phyloP scores from a whole-genome alignment of 2,113 vertebrate genomes.

The Hippopotamus amphibius region DNA sequence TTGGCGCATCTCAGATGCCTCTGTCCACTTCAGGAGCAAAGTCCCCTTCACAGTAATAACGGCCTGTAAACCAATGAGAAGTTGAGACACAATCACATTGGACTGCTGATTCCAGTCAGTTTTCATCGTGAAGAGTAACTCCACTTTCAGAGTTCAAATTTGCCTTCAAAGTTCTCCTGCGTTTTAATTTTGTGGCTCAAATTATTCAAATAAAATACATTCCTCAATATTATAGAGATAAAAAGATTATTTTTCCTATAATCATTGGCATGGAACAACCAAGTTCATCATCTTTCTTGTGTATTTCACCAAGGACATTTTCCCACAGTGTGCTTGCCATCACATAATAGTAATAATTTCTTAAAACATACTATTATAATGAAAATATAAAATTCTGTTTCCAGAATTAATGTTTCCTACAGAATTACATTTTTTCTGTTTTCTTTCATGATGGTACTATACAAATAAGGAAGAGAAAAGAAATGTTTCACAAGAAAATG shows the following conservation, averaged over 20 bases:
- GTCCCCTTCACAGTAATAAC: neutral
- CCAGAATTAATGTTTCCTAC: neutral
- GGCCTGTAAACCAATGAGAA: neutral
- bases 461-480: conserved; percentile 26
- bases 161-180: neutral
- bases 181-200: neutral
- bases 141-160: conserved; percentile 34
- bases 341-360: neutral
- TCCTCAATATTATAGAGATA: neutral
- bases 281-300: neutral
- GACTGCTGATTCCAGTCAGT: neutral
- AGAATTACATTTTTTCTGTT: neutral
- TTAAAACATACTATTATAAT: neutral
- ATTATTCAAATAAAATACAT: conserved; percentile 54
- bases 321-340: neutral
- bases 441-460: neutral
- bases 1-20: neutral
- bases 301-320: neutral
- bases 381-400: neutral
- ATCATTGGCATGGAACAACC: neutral
- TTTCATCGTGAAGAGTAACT: neutral
- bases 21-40: neutral
- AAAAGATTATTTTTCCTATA: neutral
- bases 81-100: neutral
- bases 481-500: conserved; percentile 4